phyloP scores from a whole-genome alignment of 2,797 vertebrate genomes.

The Esox lucius region DNA sequence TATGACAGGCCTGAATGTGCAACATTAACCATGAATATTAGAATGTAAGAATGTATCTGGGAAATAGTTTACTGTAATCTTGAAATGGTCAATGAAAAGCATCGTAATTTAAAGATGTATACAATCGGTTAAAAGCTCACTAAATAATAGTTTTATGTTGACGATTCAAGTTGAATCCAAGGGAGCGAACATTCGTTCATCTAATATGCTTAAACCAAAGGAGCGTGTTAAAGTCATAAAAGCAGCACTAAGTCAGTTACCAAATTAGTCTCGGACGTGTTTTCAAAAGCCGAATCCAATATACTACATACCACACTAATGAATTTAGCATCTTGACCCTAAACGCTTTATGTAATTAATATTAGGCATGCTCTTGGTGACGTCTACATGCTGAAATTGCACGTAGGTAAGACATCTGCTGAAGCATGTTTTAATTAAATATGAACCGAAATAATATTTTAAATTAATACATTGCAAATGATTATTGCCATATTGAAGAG shows the following conservation, averaged over 20 bases:
- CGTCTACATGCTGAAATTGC: conserved; percentile 67
- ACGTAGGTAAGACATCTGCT: conserved; percentile 70
- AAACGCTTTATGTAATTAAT: conserved; percentile 77
- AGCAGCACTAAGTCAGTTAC: conserved; percentile 63
- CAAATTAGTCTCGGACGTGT: conserved; percentile 72
- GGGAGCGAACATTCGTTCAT: not conserved
- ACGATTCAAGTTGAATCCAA: not conserved
- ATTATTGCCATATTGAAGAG: not conserved
- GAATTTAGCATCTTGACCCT: conserved; percentile 76
- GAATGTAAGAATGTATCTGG: not conserved
- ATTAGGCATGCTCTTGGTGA: conserved; percentile 49
- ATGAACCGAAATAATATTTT: conserved; percentile 35
- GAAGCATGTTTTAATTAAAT: conserved; percentile 59
- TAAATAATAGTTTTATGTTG: not conserved
- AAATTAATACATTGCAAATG: conserved; percentile 16
- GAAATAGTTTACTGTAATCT: not conserved
- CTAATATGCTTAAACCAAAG: not conserved
- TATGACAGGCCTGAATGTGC: not conserved
- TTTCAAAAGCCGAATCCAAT: conserved; percentile 39
- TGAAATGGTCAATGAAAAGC: not conserved
- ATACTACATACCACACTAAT: conserved; percentile 67
- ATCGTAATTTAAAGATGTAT: not conserved
- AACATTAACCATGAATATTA: not conserved
- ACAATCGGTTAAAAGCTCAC: not conserved
- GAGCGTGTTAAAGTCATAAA: conserved; percentile 39